A percentile compares a stretch with the other conserved stretches of the same genome.
phyloP scores from a whole-genome alignment of 2,113 vertebrate genomes.

The Neoarius graeffei region DNA sequence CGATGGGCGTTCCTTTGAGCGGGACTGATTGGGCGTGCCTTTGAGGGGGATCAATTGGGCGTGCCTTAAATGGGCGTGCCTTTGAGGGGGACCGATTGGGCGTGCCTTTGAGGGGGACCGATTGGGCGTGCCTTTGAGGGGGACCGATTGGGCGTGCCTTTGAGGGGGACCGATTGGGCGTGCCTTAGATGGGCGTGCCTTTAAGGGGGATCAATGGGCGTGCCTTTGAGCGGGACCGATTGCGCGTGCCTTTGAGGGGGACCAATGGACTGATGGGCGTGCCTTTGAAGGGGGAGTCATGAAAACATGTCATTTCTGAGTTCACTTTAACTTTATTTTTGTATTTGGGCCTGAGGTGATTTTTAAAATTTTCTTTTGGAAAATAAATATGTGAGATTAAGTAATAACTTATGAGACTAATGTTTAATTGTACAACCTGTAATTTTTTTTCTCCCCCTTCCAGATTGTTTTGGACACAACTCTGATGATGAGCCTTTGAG shows the following conservation, averaged over 20 bases:
- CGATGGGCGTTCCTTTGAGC: background rate
- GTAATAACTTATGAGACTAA: background rate
- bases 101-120: too few species aligned
- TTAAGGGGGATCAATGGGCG: background rate
- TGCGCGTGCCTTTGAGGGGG: background rate
- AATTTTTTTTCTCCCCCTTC: background rate
- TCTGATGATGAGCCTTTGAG: conserved; percentile 20
- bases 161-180: too few species aligned
- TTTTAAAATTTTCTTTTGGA: too few species aligned
- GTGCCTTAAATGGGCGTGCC: too few species aligned
- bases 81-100: too few species aligned
- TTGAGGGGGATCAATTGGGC: too few species aligned
- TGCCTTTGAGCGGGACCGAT: background rate
- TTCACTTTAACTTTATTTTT: background rate
- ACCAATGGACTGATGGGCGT: background rate
- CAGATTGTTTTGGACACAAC: conserved; percentile 12
- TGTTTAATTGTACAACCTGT: background rate
- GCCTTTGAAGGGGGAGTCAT: too few species aligned
- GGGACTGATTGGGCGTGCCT: too few species aligned
- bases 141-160: too few species aligned
- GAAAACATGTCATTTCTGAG: background rate
- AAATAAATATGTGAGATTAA: background rate
- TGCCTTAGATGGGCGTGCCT: background rate
- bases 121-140: too few species aligned
- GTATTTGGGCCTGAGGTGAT: background rate